Percentiles rank a stretch among this genome's conserved stretches.
Evolutionary conservation across 2,888 invertebrate genomes (phyloP).

Genomic region (Synergus itoensis): DNA sequence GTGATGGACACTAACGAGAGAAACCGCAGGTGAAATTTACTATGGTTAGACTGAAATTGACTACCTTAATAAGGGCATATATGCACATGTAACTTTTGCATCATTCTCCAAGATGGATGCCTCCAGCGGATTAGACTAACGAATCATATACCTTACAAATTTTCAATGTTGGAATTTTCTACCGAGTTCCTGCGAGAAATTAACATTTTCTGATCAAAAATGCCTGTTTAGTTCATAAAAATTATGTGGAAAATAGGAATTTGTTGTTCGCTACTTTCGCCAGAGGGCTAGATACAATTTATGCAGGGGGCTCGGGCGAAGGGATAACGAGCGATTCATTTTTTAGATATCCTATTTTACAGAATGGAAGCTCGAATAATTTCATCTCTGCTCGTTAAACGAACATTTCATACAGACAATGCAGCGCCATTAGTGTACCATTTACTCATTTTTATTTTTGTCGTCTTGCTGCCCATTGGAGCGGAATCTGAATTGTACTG

Average conservation of each 20-base stretch:
- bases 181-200: not conserved
- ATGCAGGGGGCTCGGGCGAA: not conserved
- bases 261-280: not conserved
- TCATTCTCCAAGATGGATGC: slow-evolving; percentile 49
- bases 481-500: not conserved
- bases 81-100: slow-evolving; percentile 50
- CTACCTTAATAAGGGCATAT: slow-evolving; percentile 58
- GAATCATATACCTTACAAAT: not conserved
- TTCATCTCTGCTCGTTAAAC: slow-evolving; percentile 52
- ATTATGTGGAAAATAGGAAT: not conserved
- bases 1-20: slow-evolving; percentile 58
- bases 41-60: slow-evolving; percentile 57
- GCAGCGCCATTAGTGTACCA: slow-evolving; percentile 52
- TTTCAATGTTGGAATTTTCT: too few species aligned
- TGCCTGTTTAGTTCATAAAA: not conserved
- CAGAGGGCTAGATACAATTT: not conserved
- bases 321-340: slow-evolving; percentile 55
- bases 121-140: not conserved
- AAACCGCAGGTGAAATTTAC: slow-evolving; percentile 56
- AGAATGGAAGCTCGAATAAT: slow-evolving; percentile 49
- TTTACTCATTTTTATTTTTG: slow-evolving; percentile 15
- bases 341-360: slow-evolving; percentile 52
- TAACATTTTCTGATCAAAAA: not conserved
- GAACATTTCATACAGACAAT: slow-evolving; percentile 58
- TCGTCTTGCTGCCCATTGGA: slow-evolving; percentile 17